Evolutionary conservation across 2,113 vertebrate genomes (phyloP), one percentile per base, ranked within the genome.

Genomic region (Corydoras maculifer): DNA sequence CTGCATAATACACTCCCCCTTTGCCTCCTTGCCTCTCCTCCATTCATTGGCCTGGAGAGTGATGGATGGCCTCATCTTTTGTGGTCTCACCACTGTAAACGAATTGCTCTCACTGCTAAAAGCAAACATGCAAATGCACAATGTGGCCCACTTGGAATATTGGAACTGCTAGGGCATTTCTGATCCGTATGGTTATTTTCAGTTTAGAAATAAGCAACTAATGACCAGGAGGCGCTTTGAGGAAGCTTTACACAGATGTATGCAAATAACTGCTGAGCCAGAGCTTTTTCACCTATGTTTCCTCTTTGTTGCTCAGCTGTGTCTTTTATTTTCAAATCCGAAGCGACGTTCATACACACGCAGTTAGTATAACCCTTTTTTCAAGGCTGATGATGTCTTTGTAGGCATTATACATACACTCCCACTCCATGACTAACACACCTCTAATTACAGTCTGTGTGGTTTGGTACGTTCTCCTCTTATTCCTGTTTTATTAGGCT

Each of bases 1-100:
- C 5, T 15, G 25, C 31, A 55, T 32, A 25, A 51, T 53, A 29
- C 53, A 48, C 67, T 11, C 31, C 32, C 57, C 15, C 62, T 32
- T 8, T 25, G 49, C 31, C 72, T 65, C n/a, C 63, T 64, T 72
- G 62, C 60, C 43, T 60, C 31, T 49, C 25, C 69, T 79, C 72
- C 73, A 77, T 76, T 63, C 66, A 62, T 70, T 80, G 77, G 75
- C 75, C 75, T 68, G 53, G 58, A 49, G 73, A 68, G 75, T 80
- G 78, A 80, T 80, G 75, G 78, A 77, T 75, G 69, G 68, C 43
- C 53, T 12, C 10, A 49, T 69, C 58, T 35, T 77, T 53, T 72
- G 62, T 69, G 58, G 75, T 75, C 69, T 57, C 65, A 67, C 70
- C 69, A 80, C 78, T 80, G 69, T 80, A 80, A 77, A 69, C 78